These are phyloP conservation scores for Falco biarmicus DNA, from an alignment of 2,797 vertebrate genomes.

Conservation along the genomic window DNA sequence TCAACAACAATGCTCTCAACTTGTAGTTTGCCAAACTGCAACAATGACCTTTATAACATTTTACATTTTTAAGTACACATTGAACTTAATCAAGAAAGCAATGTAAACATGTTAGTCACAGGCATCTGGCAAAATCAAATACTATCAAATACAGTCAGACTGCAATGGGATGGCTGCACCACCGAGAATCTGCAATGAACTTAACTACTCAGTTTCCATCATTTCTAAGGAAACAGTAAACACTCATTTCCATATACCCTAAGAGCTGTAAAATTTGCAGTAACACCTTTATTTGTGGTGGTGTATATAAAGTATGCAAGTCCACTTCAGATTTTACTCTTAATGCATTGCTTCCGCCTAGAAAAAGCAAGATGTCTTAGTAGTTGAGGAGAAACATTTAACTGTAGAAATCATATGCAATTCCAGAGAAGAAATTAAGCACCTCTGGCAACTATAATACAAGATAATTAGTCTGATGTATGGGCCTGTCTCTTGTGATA, in stretches of 20 bases:
- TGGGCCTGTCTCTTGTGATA: not conserved
- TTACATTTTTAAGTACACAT: not conserved
- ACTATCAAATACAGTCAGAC: not conserved
- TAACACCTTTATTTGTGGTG: not conserved
- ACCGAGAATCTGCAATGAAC: not conserved
- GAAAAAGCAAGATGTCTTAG: not conserved
- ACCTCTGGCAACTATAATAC: not conserved
- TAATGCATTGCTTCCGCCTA: not conserved
- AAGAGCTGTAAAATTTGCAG: not conserved
- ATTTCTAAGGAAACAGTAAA: not conserved
- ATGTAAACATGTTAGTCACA: not conserved
- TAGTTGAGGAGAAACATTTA: not conserved
- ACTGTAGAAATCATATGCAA: not conserved
- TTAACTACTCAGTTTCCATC: not conserved
- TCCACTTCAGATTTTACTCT: not conserved
- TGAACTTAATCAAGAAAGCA: not conserved
- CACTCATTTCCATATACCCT: not conserved
- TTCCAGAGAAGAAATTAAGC: slow-evolving; percentile 8
- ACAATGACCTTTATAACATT: not conserved
- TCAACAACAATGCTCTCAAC: not conserved
- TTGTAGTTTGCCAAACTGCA: not conserved
- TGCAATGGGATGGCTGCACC: not conserved
- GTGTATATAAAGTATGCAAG: not conserved
- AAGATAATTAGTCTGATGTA: not conserved
- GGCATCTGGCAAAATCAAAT: not conserved